Evolutionary conservation across 2,113 vertebrate genomes (phyloP).

Genomic region (Choloepus hoffmanni): DNA sequence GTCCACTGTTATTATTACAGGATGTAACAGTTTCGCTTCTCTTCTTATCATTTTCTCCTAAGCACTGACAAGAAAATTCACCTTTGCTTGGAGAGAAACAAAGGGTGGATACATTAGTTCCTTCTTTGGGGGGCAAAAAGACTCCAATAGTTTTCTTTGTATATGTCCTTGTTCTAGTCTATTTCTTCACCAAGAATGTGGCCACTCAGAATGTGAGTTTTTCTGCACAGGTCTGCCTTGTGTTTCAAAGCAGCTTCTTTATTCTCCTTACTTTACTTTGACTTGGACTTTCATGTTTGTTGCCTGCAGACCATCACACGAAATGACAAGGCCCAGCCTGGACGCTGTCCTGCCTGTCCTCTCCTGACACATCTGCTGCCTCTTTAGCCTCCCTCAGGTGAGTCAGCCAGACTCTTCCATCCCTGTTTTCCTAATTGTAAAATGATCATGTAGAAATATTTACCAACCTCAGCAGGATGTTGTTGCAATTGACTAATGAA

Average conservation of each 20-base stretch:
- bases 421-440: background rate
- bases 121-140: background rate
- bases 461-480: conserved; percentile 46
- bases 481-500: conserved; percentile 14
- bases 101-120: background rate
- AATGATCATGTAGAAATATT: background rate
- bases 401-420: background rate
- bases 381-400: background rate
- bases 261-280: background rate
- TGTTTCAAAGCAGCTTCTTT: background rate
- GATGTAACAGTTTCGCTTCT: background rate
- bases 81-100: background rate
- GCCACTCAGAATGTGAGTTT: background rate
- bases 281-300: background rate
- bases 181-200: background rate
- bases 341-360: background rate
- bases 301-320: fast-evolving
- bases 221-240: background rate
- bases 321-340: fast-evolving
- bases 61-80: background rate
- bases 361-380: background rate
- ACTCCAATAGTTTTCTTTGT: background rate
- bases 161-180: background rate
- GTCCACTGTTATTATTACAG: background rate
- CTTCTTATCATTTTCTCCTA: background rate